phyloP scores from a whole-genome alignment of 2,113 vertebrate species.

The Apteryx mantelli region DNA sequence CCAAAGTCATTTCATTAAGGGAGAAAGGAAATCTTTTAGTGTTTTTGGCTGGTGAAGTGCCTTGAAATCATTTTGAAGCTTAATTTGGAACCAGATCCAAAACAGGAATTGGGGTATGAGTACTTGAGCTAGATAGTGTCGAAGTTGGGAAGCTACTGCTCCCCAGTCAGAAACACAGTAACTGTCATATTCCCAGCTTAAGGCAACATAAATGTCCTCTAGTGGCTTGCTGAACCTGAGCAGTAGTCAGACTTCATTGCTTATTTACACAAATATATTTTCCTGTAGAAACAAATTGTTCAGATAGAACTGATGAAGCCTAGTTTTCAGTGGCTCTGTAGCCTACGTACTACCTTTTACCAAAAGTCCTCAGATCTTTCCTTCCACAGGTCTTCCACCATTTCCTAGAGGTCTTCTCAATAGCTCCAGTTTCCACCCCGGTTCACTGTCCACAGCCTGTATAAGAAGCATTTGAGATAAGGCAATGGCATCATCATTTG shows the following conservation, averaged over 20 bases:
- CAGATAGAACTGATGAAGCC: neutral
- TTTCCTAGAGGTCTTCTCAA: neutral
- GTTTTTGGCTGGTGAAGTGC: neutral
- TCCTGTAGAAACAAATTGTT: neutral
- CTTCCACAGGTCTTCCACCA: rapidly evolving
- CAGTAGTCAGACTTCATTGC: neutral
- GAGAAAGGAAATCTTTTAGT: neutral
- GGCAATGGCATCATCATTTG: neutral
- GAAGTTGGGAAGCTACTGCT: neutral
- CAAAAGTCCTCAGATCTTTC: neutral
- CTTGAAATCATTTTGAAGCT: conserved; percentile 8
- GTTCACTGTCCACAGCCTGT: neutral
- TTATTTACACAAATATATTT: neutral
- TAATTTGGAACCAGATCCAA: neutral
- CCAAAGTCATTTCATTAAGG: neutral
- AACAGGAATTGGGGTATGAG: neutral
- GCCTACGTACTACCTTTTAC: rapidly evolving
- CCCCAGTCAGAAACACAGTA: neutral
- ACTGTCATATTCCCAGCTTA: neutral
- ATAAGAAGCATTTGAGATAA: neutral
- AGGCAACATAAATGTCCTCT: neutral
- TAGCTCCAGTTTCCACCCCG: neutral
- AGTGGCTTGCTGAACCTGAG: neutral
- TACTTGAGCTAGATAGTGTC: neutral
- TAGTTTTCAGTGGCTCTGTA: neutral